phyloP scores from a whole-genome alignment of 92 coral and sea anemone species.

The Montipora capitata region DNA sequence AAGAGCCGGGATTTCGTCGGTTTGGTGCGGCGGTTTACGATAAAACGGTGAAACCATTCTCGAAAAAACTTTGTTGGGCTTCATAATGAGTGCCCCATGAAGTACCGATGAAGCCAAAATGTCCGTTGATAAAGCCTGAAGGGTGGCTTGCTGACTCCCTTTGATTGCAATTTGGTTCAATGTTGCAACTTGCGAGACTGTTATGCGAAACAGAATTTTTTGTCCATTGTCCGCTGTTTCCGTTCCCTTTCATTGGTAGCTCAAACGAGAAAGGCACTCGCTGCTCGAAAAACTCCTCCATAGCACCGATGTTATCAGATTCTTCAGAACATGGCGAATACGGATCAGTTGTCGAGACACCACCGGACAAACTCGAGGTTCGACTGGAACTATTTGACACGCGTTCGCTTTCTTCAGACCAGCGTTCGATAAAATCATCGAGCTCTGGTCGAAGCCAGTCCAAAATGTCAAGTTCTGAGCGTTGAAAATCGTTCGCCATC shows the following conservation, averaged over 20 bases:
- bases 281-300: constrained; percentile 92
- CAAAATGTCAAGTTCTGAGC: constrained; percentile 75
- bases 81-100: constrained; percentile 25
- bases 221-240: background rate
- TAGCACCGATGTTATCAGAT: constrained; percentile 71
- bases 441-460: constrained; percentile 96
- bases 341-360: constrained; percentile 83
- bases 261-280: constrained; percentile 71
- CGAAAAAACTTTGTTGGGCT: constrained; percentile 14
- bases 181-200: background rate
- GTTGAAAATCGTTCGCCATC: constrained; percentile 55
- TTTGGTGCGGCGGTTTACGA: constrained; percentile 8
- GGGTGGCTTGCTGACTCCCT: background rate
- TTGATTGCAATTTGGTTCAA: constrained; percentile 23
- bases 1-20: background rate
- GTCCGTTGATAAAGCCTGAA: background rate
- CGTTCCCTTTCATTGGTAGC: background rate
- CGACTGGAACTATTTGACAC: constrained; percentile 80
- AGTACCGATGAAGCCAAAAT: constrained; percentile 11
- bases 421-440: constrained; percentile 93
- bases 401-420: constrained; percentile 94
- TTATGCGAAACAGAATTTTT: background rate
- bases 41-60: constrained; percentile 23
- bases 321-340: constrained; percentile 91
- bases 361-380: constrained; percentile 78